Evolutionary conservation across 1,140 invertebrate genomes (phyloP), one percentile per base, ranked within the genome.

Genomic region (Nasonia vitripennis): DNA sequence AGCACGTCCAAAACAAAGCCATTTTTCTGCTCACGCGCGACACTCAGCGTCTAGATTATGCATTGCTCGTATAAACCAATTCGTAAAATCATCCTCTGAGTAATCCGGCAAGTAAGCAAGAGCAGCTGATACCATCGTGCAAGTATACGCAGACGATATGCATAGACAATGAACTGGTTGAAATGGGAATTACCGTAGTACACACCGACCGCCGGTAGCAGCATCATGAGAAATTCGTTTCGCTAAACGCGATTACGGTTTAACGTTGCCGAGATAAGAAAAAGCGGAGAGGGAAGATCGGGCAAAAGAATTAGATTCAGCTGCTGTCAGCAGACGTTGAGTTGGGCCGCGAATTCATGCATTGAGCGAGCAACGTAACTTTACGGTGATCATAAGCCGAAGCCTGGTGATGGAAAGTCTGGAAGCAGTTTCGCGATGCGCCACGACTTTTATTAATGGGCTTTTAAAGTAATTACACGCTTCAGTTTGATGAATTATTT

Each of bases 131-230:
- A 41, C 17, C 6, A n/a, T n/a, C 20, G 81, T 14, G n/a, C 67
- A n/a, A n/a, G 41, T 17, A 55, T 71, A 81, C 11, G 14, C 11
- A 71, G 48, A 78, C 27, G 67, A 51, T 83, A 75, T 84, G 62
- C 82, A 78, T 84, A 71, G 75, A 41, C 55, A 83, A 83, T 77
- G 82, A 68, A 84, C 62, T 78, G 27, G 62, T 37, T 9, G 23
- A 70, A 84, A 84, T 84, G 62, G 74, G 55, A 83, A 77, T 68
- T 4, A n/a, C 55, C 34, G 41, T 20, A 11, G 74, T 68, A 9
- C 17, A 41, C 10, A 45, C 9, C 41, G 7, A 45, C 9, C 41
- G 7, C 41, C 1, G 10, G 0, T 10, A 45, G 41, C 0, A 45
- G 41, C 41, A 45, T 45, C 41, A 10, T 5, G 41, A 2, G 41